Percentiles rank a stretch among this genome's conserved stretches.
These are phyloP conservation scores for Gallinago media DNA, from an alignment of 2,113 vertebrate species.

Conservation along the genomic window DNA sequence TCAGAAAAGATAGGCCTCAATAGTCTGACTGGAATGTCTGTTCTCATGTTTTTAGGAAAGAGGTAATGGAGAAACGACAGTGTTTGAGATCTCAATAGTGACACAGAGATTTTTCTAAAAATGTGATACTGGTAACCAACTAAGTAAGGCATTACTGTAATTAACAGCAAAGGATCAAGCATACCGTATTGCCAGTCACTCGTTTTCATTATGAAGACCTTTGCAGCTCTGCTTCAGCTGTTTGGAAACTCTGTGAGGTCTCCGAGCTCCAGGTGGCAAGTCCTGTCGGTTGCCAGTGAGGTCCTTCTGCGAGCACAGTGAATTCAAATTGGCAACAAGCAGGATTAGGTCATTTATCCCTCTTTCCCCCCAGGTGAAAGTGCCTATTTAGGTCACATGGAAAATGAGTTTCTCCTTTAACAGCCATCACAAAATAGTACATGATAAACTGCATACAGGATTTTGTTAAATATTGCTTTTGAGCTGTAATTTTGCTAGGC, in stretches of 20 bases:
- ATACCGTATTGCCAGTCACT: not conserved
- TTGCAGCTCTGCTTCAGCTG: not conserved
- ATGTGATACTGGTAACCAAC: not conserved
- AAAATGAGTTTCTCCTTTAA: not conserved
- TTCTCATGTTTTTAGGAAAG: not conserved
- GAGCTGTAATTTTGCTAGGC: not conserved
- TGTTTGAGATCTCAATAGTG: not conserved
- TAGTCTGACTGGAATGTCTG: not conserved
- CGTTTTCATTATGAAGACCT: not conserved
- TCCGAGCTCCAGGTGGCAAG: not conserved
- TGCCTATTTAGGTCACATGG: not conserved
- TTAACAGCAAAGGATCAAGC: not conserved
- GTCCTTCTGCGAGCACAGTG: not conserved
- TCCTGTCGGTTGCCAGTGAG: not conserved
- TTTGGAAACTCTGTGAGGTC: not conserved
- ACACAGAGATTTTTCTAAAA: not conserved
- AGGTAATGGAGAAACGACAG: not conserved
- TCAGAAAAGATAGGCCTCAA: not conserved
- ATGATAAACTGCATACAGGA: not conserved
- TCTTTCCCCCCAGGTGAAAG: not conserved
- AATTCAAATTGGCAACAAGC: not conserved
- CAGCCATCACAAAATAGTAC: not conserved
- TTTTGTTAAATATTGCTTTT: not conserved
- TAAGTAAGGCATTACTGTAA: not conserved
- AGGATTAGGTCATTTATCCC: not conserved